phyloP scores from a whole-genome alignment of 2,888 invertebrate genomes.

The Ochropleura leucogaster region DNA sequence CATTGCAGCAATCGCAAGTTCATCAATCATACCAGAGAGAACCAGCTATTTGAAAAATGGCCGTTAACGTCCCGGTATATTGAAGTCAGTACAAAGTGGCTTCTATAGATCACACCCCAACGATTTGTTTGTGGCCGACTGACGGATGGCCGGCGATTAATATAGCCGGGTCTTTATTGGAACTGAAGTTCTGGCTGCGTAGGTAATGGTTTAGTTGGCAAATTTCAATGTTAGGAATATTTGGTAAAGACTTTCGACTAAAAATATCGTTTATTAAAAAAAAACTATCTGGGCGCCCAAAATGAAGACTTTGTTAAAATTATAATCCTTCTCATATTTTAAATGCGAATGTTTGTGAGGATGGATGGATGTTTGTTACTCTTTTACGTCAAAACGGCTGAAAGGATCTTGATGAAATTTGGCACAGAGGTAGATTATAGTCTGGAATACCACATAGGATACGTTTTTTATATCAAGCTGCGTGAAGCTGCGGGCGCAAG shows the following conservation, averaged over 20 bases:
- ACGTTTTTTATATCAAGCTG: too few species aligned
- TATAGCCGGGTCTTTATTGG: conserved; percentile 77
- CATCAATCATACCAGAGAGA: conserved; percentile 61
- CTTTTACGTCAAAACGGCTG: too few species aligned
- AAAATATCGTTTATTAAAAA: too few species aligned
- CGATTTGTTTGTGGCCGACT: conserved; percentile 80
- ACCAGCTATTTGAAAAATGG: conserved; percentile 64
- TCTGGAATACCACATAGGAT: too few species aligned
- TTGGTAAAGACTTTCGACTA: background rate
- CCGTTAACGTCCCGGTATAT: conserved; percentile 68
- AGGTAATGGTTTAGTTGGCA: conserved; percentile 15
- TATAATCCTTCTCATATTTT: too few species aligned
- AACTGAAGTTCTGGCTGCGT: conserved; percentile 62
- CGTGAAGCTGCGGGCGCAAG: too few species aligned
- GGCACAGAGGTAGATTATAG: too few species aligned
- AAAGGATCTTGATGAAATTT: too few species aligned
- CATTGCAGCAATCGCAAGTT: conserved; percentile 56
- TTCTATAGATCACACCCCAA: conserved; percentile 74
- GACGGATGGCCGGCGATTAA: conserved; percentile 80
- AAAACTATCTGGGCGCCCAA: too few species aligned
- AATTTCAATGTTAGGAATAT: background rate
- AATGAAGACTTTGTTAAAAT: too few species aligned
- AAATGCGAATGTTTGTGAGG: too few species aligned
- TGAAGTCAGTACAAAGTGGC: conserved; percentile 75
- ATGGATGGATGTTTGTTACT: too few species aligned